Evolutionary conservation across 1,140 invertebrate species (phyloP).

Genomic region (Drosophila arawakana): DNA sequence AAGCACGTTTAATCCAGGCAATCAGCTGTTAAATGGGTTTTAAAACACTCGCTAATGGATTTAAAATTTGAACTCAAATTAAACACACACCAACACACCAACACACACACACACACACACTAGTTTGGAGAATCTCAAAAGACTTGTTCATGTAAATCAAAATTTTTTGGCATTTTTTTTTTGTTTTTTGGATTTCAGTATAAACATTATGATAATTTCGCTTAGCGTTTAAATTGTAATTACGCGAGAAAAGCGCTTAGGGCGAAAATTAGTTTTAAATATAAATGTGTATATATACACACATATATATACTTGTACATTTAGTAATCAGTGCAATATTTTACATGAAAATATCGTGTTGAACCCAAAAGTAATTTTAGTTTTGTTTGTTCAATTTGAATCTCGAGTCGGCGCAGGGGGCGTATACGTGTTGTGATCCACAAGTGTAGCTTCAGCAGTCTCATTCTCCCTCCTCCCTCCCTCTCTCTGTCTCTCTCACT

Average conservation of each 20-base stretch:
- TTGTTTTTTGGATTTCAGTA: not conserved
- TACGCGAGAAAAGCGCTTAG: not conserved
- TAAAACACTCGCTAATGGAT: conserved; percentile 49
- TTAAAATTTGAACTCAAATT: conserved; percentile 52
- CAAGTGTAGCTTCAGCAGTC: conserved; percentile 5
- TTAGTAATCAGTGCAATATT: conserved; percentile 69
- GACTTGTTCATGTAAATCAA: conserved; percentile 63
- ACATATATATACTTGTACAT: conserved; percentile 2
- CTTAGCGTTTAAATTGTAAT: conserved; percentile 8
- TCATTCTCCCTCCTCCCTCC: not conserved
- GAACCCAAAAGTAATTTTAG: conserved; percentile 37
- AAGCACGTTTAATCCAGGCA: not conserved
- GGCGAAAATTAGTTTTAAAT: conserved; percentile 24
- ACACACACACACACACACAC: conserved; percentile 36
- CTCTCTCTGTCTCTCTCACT: not conserved
- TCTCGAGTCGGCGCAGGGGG: conserved; percentile 44
- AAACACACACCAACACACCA: conserved; percentile 43
- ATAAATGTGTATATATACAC: conserved; percentile 27
- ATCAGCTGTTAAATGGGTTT: conserved; percentile 33
- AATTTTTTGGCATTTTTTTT: conserved; percentile 50
- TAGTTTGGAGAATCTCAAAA: conserved; percentile 77
- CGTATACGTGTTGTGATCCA: conserved; percentile 30
- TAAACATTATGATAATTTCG: conserved; percentile 10
- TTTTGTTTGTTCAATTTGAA: conserved; percentile 63
- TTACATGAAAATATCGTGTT: conserved; percentile 66